These are phyloP conservation scores for Chloromyia formosa DNA, from an alignment of 2,888 invertebrate genomes.

Conservation along the genomic window DNA sequence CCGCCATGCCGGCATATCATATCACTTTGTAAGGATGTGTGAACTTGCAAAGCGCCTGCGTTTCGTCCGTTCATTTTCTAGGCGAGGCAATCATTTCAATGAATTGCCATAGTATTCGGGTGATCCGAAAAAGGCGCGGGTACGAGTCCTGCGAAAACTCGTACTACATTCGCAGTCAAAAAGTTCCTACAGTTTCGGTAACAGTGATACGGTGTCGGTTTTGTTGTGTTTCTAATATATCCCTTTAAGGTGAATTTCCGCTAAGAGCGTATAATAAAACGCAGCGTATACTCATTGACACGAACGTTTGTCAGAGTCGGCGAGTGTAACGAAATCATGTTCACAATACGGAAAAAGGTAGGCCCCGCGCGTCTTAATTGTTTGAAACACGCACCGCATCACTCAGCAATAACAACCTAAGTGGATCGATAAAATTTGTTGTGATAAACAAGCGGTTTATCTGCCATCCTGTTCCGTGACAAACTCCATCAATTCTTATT, in stretches of 20 bases:
- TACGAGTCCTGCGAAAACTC: background rate
- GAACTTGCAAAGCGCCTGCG: constrained; percentile 27
- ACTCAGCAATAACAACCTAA: background rate
- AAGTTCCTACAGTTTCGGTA: background rate
- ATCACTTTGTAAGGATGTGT: constrained; percentile 16
- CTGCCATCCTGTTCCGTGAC: constrained; percentile 1
- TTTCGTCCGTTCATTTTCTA: constrained; percentile 36
- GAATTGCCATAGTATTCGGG: constrained; percentile 35
- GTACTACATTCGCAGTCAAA: background rate
- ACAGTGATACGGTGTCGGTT: constrained; percentile 10
- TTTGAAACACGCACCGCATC: background rate
- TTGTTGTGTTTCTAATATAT: background rate
- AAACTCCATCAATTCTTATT: background rate
- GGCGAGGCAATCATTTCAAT: constrained; percentile 30
- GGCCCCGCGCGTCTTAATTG: constrained; percentile 1
- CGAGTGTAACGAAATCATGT: constrained; percentile 35
- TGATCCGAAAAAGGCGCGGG: constrained; percentile 37
- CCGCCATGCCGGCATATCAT: constrained; percentile 11
- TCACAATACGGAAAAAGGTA: constrained; percentile 49
- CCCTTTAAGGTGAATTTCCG: constrained; percentile 1
- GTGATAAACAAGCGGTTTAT: constrained; percentile 9
- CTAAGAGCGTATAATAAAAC: background rate
- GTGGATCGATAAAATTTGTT: constrained; percentile 32
- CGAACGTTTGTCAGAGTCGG: background rate
- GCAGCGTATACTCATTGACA: background rate